These are phyloP conservation scores for Xiphophorus hellerii DNA, from an alignment of 2,113 vertebrate genomes.

Conservation along the genomic window DNA sequence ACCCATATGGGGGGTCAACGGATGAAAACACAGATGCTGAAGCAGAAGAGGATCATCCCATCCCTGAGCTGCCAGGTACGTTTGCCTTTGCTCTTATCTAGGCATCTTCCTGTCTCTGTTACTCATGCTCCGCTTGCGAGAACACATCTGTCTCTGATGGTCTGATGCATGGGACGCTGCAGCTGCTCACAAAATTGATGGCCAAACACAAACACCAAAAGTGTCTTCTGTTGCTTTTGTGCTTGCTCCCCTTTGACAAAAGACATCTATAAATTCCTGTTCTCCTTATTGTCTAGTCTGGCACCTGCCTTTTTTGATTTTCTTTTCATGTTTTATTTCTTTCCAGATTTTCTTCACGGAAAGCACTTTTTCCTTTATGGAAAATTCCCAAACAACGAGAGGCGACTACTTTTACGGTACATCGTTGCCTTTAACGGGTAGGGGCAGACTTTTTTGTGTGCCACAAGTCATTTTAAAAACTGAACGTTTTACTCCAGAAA, in stretches of 20 bases:
- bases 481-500: background rate
- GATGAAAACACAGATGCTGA: slow-evolving; percentile 91
- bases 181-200: background rate
- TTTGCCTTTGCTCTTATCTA: background rate
- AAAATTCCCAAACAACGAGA: slow-evolving; percentile 86
- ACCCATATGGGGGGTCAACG: slow-evolving; percentile 87
- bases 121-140: background rate
- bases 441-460: slow-evolving; percentile 27
- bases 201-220: background rate
- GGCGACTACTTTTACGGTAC: slow-evolving; percentile 84
- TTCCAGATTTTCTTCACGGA: slow-evolving; percentile 85
- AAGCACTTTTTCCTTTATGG: slow-evolving; percentile 90
- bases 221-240: background rate
- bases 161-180: background rate
- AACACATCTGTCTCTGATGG: background rate
- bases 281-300: background rate
- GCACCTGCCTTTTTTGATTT: background rate
- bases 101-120: background rate
- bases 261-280: background rate
- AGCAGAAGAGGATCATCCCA: slow-evolving; percentile 78
- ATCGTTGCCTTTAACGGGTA: slow-evolving; percentile 91
- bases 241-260: background rate
- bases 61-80: slow-evolving; percentile 86
- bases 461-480: background rate
- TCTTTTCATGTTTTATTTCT: background rate